These are phyloP conservation scores for Thereuonema tuberculata DNA, from an alignment of 1,140 invertebrate species.

Conservation along the genomic window DNA sequence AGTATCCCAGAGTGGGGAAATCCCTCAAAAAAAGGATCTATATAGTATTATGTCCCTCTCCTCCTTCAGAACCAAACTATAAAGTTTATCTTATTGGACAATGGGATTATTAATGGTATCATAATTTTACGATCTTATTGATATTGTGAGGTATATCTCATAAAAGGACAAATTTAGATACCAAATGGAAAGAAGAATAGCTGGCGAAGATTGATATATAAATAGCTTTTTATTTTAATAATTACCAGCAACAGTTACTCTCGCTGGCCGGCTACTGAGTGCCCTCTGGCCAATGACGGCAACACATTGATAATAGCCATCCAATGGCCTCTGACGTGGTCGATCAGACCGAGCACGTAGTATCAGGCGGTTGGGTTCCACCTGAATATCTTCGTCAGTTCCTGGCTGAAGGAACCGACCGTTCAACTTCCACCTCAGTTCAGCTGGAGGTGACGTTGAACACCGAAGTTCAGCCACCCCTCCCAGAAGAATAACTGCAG, in stretches of 20 bases:
- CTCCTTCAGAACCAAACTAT: no score
- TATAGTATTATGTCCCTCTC: no score
- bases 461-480: background rate
- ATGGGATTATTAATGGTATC: background rate
- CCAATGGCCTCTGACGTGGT: background rate
- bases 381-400: background rate
- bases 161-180: background rate
- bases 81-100: background rate
- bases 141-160: background rate
- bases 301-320: conserved; percentile 18
- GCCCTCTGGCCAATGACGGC: conserved; percentile 11
- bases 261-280: conserved; percentile 20
- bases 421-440: background rate
- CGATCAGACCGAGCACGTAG: background rate
- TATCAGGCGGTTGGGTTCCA: background rate
- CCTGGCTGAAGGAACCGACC: background rate
- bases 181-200: background rate
- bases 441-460: background rate
- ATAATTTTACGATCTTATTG: background rate
- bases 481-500: background rate
- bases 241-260: conserved; percentile 18
- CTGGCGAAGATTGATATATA: background rate
- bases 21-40: no score
- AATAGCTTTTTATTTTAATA: background rate
- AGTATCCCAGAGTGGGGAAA: no score